Conservation (phyloP, 2,888 invertebrate species). For the Andrena haemorrhoa region DNA sequence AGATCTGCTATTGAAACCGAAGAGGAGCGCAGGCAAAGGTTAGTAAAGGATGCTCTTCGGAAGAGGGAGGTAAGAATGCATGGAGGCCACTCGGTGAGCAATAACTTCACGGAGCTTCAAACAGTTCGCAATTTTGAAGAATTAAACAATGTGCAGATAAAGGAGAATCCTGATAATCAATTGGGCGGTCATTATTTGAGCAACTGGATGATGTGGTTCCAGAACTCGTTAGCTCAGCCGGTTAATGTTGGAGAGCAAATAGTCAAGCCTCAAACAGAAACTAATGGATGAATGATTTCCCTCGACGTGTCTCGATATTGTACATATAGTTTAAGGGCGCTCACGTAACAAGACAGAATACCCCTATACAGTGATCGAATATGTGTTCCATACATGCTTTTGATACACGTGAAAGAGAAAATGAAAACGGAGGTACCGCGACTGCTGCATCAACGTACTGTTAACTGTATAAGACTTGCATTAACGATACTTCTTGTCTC, state of each 20-base stretch:
- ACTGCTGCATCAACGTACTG: conserved; percentile 32
- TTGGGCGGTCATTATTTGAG: conserved; percentile 76
- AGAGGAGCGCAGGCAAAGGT: conserved; percentile 78
- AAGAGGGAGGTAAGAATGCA: conserved; percentile 79
- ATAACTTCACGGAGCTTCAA: conserved; percentile 75
- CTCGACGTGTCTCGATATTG: conserved; percentile 16
- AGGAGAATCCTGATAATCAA: conserved; percentile 74
- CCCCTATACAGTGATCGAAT: conserved; percentile 35
- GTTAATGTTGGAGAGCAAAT: conserved; percentile 70
- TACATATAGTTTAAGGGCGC: conserved; percentile 19
- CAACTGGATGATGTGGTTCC: conserved; percentile 81
- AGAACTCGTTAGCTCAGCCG: conserved; percentile 75
- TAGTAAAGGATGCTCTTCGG: conserved; percentile 79
- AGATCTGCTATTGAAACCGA: conserved; percentile 79
- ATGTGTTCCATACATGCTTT: conserved; percentile 57
- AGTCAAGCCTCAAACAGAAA: conserved; percentile 62
- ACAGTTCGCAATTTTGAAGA: conserved; percentile 77
- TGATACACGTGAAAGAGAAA: conserved; percentile 28
- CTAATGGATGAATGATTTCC: conserved; percentile 54
- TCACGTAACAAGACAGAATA: conserved; percentile 25
- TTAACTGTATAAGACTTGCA: conserved; percentile 39
- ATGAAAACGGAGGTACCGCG: conserved; percentile 8
- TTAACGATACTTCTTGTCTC: conserved; percentile 42
- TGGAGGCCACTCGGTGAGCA: conserved; percentile 67
- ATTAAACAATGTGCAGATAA: conserved; percentile 75